Evolutionary conservation across 2,113 vertebrate genomes (phyloP).

Genomic region (Corynorhinus townsendii): DNA sequence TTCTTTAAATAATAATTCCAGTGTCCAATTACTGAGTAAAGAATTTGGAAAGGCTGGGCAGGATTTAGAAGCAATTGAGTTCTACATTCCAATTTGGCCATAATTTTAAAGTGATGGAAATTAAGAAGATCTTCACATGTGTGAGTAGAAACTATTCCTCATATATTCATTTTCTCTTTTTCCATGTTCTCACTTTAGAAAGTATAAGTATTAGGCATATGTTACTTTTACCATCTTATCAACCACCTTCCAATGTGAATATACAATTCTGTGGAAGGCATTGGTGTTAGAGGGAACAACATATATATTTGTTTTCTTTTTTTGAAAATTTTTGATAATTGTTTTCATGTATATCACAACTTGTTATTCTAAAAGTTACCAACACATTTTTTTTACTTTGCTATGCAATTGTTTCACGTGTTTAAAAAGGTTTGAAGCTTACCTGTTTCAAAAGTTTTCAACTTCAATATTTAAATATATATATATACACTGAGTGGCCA

Average conservation of each 20-base stretch:
- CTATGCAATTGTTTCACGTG: background rate
- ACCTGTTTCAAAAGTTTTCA: background rate
- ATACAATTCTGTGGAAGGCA: background rate
- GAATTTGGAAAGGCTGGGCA: background rate
- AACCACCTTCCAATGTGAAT: background rate
- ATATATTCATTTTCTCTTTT: background rate
- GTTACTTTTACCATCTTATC: background rate
- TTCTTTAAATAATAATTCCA: slow-evolving; percentile 1
- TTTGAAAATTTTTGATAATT: background rate
- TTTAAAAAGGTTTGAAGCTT: background rate
- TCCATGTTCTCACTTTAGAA: background rate
- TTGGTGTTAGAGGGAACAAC: background rate
- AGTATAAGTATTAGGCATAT: background rate
- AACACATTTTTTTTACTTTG: background rate
- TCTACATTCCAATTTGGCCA: background rate
- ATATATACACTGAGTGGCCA: background rate
- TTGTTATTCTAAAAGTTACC: background rate
- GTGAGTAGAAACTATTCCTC: background rate
- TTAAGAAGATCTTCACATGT: background rate
- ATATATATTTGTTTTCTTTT: background rate
- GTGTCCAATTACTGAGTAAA: background rate
- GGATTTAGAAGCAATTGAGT: background rate
- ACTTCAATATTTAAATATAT: background rate
- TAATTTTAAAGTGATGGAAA: background rate
- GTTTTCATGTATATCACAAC: background rate